phyloP scores from a whole-genome alignment of 2,888 invertebrate genomes.

The Cheilosia vulpina region DNA sequence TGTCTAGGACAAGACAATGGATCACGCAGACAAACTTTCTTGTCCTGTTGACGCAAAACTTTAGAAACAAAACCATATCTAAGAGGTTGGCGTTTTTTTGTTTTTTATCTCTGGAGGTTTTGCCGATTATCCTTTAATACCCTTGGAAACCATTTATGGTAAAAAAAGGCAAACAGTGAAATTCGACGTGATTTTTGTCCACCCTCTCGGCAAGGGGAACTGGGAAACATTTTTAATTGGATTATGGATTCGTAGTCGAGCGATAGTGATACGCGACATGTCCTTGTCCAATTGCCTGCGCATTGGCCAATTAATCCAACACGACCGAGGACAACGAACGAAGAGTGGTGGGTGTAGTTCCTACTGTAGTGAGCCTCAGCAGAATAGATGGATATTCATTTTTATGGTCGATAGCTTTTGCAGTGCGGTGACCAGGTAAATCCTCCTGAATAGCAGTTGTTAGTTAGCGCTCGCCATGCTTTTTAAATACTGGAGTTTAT shows the following conservation, averaged over 20 bases:
- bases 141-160: background rate
- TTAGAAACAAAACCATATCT: conserved; percentile 17
- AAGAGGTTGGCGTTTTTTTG: conserved; percentile 5
- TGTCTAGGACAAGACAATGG: conserved; percentile 62
- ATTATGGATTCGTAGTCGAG: conserved; percentile 60
- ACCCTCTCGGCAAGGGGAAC: conserved; percentile 1
- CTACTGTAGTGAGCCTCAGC: background rate
- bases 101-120: conserved; percentile 12
- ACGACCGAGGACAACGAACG: conserved; percentile 17
- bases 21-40: conserved; percentile 45
- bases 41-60: conserved; percentile 21
- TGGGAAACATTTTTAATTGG: conserved; percentile 67
- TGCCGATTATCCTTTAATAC: conserved; percentile 39
- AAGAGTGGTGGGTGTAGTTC: background rate
- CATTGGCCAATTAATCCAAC: conserved; percentile 64
- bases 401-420: conserved; percentile 55
- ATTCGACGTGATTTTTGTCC: conserved; percentile 26
- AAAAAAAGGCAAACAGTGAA: conserved; percentile 2
- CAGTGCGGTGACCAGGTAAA: conserved; percentile 37
- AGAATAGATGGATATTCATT: conserved; percentile 52
- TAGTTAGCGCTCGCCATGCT: background rate
- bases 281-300: conserved; percentile 63
- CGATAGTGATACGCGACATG: conserved; percentile 36
- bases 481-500: conserved; percentile 25
- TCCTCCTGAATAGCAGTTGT: conserved; percentile 18